Percentiles rank a stretch among this genome's conserved stretches.
phyloP scores from a whole-genome alignment of 2,888 invertebrate species.

The Caenorhabditis sp. region DNA sequence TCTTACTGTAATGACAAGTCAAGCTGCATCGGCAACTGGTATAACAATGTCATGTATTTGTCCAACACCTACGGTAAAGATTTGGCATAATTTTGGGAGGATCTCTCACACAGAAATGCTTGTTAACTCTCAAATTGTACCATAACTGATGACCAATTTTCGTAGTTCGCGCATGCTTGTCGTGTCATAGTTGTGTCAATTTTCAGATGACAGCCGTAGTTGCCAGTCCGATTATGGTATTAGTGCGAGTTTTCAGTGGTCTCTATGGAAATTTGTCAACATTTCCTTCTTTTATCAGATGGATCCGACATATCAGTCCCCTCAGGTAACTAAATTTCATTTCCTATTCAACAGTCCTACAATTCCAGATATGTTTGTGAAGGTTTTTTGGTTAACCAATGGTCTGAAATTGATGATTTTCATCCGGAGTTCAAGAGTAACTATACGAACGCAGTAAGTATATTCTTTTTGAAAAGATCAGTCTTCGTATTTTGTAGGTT shows the following conservation, averaged over 20 bases:
- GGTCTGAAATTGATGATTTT: constrained; percentile 38
- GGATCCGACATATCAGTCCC: constrained; percentile 49
- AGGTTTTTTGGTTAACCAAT: constrained; percentile 73
- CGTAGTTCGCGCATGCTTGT: background rate
- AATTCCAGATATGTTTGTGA: constrained; percentile 58
- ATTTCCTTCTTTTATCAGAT: constrained; percentile 63
- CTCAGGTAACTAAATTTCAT: constrained; percentile 29
- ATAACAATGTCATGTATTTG: constrained; percentile 39
- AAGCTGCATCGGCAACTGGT: constrained; percentile 27
- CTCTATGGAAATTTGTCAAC: constrained; percentile 62
- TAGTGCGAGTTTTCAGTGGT: constrained; percentile 66
- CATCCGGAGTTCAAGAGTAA: constrained; percentile 9
- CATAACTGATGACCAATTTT: too few species aligned
- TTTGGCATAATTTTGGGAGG: too few species aligned
- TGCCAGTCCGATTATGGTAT: constrained; percentile 62
- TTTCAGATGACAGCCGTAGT: constrained; percentile 34
- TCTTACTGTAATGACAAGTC: constrained; percentile 18
- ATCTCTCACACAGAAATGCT: too few species aligned
- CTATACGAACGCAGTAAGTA: constrained; percentile 4
- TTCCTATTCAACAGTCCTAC: too few species aligned
- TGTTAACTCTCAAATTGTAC: too few species aligned
- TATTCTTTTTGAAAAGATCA: too few species aligned
- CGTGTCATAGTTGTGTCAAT: background rate
- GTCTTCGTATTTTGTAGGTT: background rate
- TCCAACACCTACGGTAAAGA: constrained; percentile 17